These are phyloP conservation scores for Harlomillsia oculata DNA, from an alignment of 1,140 invertebrate species.

Conservation along the genomic window DNA sequence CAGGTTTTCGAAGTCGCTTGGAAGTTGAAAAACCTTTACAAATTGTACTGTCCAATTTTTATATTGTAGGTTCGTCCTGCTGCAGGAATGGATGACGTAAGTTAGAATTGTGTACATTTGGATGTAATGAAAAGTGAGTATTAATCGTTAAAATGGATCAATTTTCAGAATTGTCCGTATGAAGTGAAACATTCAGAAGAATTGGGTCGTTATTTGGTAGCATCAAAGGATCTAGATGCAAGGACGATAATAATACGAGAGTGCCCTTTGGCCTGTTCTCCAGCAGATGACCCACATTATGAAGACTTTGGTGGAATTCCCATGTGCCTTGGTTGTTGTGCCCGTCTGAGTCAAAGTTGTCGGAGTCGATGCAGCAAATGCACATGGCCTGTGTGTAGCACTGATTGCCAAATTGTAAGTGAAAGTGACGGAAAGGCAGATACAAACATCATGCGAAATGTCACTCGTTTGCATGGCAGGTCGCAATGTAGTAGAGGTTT, in stretches of 20 bases:
- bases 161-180: no score
- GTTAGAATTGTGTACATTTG: no score
- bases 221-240: conserved; percentile 58
- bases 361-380: conserved; percentile 47
- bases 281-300: conserved; percentile 40
- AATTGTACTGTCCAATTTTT: no score
- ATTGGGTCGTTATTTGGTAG: conserved; percentile 60
- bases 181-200: conserved; percentile 42
- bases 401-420: conserved; percentile 41
- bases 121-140: no score
- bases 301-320: conserved; percentile 35
- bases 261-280: conserved; percentile 57
- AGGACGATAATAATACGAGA: conserved; percentile 65
- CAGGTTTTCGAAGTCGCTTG: no score
- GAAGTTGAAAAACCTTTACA: no score
- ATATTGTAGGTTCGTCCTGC: no score
- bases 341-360: conserved; percentile 35
- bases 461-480: no score
- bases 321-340: conserved; percentile 51
- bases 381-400: conserved; percentile 54
- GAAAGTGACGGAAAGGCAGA: background rate
- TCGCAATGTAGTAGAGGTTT: no score
- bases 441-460: background rate
- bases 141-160: no score
- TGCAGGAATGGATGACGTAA: no score